Base-by-base conservation (phyloP, 2,113 vertebrate species). In the Chaetodon trifascialis region DNA sequence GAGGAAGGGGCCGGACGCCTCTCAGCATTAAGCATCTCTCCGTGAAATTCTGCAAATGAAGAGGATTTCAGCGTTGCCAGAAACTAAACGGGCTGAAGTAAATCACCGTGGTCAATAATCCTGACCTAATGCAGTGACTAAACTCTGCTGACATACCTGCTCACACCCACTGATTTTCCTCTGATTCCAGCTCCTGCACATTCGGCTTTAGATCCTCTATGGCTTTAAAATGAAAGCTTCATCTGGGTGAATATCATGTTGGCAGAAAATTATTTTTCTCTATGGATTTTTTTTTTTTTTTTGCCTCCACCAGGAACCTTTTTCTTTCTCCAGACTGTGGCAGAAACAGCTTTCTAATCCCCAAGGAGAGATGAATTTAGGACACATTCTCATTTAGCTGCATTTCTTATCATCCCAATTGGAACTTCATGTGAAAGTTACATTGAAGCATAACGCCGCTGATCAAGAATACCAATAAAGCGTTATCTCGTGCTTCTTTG, bases 21-120 rank as follows among this genome's bases (percentile, higher is more conserved):
- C 73, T 75, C 52, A 82, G 86, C 87, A 71, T 90, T 79, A 84
- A 79, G 63, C 77, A 52, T 85, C 63, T 83, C 63, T 75, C 79
- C 80, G 59, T 69, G 82, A 90, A 91, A 83, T 86, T 87, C 79
- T 83, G 83, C 88, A 92, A 89, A 89, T 82, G 78, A 89, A 79
- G 82, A 84, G 84, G 85, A 84, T 86, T 91, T 82, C 46, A 67
- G 76, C 16, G 8, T 81, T 46, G 86, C 80, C 87, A 86, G 72
- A 82, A 85, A 80, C 76, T 86, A 87, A 90, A 90, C 30, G 60
- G 69, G 82, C 69, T 65, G 75, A 76, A 56, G 77, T 90, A 76
- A 89, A 89, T 88, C 87, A 65, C 68, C 14, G 23, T 38, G 72
- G 89, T 87, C 76, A 80, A 87, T 87, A 88, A 89, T 83, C 82